Percentiles rank a stretch among this genome's conserved stretches.
These are phyloP conservation scores for Crocodylus rhombifer DNA, from an alignment of 2,797 vertebrate species.

Conservation along the genomic window DNA sequence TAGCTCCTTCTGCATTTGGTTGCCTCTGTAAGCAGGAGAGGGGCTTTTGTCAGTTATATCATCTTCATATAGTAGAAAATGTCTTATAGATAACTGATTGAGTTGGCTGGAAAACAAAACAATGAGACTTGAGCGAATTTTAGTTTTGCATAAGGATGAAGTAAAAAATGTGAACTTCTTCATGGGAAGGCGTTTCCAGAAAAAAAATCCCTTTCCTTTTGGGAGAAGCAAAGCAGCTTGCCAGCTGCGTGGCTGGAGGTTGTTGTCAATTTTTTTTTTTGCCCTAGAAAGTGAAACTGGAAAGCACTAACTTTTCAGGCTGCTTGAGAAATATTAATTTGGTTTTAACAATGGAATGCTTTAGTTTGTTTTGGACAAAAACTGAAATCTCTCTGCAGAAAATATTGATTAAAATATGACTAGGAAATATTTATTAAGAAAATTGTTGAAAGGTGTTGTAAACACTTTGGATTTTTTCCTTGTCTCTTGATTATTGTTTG, in stretches of 20 bases:
- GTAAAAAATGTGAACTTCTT: too few relatives aligned
- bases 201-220: neutral
- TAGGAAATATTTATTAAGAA: neutral
- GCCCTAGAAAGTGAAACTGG: neutral
- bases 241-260: neutral
- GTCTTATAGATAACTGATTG: neutral
- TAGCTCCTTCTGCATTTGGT: neutral
- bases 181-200: neutral
- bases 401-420: neutral
- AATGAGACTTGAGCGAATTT: neutral
- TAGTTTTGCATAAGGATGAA: too few relatives aligned
- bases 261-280: neutral
- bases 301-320: neutral
- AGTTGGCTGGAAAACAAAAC: neutral
- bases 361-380: neutral
- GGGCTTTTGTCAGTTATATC: neutral
- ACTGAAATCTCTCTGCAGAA: neutral
- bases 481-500: slow-evolving; percentile 35
- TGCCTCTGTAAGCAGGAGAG: neutral
- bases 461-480: neutral
- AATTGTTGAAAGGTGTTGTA: neutral
- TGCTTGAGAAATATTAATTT: neutral
- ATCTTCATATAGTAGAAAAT: neutral
- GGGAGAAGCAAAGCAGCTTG: neutral
- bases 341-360: neutral